These are phyloP conservation scores for Nematostella vectensis DNA, from an alignment of 92 coral and sea anemone genomes.

Conservation along the genomic window DNA sequence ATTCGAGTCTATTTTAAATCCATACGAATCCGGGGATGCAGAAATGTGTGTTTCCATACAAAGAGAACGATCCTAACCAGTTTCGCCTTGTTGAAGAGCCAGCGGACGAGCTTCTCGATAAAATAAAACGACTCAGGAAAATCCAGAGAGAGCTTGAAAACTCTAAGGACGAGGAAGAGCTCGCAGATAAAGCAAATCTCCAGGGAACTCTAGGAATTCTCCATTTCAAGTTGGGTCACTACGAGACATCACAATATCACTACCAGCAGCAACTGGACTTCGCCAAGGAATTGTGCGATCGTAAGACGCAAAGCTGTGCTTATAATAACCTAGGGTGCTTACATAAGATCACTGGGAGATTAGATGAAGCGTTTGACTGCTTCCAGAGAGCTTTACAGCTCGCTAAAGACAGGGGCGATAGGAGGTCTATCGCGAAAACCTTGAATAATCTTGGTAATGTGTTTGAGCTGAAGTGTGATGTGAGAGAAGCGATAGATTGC, in stretches of 20 bases:
- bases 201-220: slow-evolving; percentile 72
- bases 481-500: slow-evolving; percentile 53
- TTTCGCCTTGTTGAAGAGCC: slow-evolving; percentile 82
- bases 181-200: slow-evolving; percentile 61
- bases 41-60: slow-evolving; percentile 15
- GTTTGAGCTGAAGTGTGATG: slow-evolving; percentile 44
- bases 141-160: slow-evolving; percentile 39
- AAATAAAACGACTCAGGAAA: slow-evolving; percentile 53
- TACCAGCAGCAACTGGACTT: slow-evolving; percentile 58
- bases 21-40: slow-evolving; percentile 12
- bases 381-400: slow-evolving; percentile 44
- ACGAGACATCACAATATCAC: slow-evolving; percentile 47
- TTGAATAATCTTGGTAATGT: slow-evolving; percentile 72
- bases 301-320: slow-evolving; percentile 67
- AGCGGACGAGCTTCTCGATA: slow-evolving; percentile 51
- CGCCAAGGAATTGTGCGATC: slow-evolving; percentile 57
- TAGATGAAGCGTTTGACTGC: slow-evolving; percentile 41
- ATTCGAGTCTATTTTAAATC: too few relatives aligned
- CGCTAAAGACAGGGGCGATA: slow-evolving; percentile 65
- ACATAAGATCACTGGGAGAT: slow-evolving; percentile 52
- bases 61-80: slow-evolving; percentile 82
- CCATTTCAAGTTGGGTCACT: slow-evolving; percentile 67
- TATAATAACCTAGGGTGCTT: slow-evolving; percentile 83
- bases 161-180: slow-evolving; percentile 49
- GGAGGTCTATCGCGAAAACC: slow-evolving; percentile 41